Evolutionary conservation across 1,140 invertebrate species (phyloP), one percentile per base, ranked within the genome.

Genomic region (Sinella curviseta): DNA sequence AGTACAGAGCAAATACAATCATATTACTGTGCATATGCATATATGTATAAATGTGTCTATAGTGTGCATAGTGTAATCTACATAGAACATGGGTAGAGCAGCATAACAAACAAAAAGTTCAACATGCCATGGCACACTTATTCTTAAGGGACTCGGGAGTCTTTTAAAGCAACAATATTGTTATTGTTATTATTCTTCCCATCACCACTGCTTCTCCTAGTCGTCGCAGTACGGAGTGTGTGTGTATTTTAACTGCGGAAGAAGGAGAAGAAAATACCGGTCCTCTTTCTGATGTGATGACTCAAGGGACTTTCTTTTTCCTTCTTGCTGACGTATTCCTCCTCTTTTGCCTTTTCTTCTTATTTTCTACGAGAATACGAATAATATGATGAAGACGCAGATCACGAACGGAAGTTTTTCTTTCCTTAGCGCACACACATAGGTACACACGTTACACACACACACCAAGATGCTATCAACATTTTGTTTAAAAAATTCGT

Each of bases 161-260:
- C 39, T 48, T 48, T 48, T 48, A 12, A 20, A 48, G 20, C 39
- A 48, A 48, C 39, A 48, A 20, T 48, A 70, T 70, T 70, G 65
- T 70, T 70, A 70, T 70, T 70, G 65, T 70, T 70, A 70, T 70
- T 70, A 70, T 70, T 70, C 26, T 70, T 31, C 12, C 31, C 65
- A 70, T 70, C 57, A 70, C 65, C 65, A 8, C 65, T 8, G 12
- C 30, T 33, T 70, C 31, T 8, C 30, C 24, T 17, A 14, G 14
- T 60, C 3, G 12, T 60, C 24, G 24, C 12, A 48, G 39, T 48
- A 14, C 57, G 24, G 14, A 12, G 24, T 33, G 31, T 16, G 31
- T 70, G 31, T 16, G 24, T 70, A 16, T 70, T 31, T 12, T 70
- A 4, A 70, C 65, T 70, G 26, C 24, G 57, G 14, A 60, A 4